These are phyloP conservation scores for Nymphalis urticae DNA, from an alignment of 2,888 invertebrate genomes.

Conservation along the genomic window DNA sequence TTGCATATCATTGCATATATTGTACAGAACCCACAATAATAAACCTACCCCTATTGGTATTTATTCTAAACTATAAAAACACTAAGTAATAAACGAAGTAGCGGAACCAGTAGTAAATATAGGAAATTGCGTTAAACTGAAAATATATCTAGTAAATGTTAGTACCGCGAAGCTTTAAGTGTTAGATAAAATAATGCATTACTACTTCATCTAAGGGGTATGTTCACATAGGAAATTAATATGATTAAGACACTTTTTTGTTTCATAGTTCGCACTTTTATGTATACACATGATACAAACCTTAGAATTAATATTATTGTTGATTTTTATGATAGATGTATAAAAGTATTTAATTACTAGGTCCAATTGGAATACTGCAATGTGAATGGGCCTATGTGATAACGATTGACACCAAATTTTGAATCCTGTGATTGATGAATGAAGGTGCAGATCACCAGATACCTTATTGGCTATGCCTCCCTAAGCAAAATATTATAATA, in stretches of 20 bases:
- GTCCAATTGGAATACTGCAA: too few relatives aligned
- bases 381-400: too few relatives aligned
- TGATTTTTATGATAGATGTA: too few relatives aligned
- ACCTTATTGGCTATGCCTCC: too few relatives aligned
- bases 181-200: constrained; percentile 22
- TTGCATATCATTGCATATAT: background rate
- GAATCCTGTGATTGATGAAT: too few relatives aligned
- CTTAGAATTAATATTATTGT: too few relatives aligned
- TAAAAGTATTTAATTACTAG: too few relatives aligned
- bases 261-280: background rate
- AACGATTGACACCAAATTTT: too few relatives aligned
- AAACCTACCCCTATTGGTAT: background rate
- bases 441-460: too few relatives aligned
- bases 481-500: too few relatives aligned
- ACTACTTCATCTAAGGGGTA: background rate
- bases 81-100: background rate
- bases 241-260: background rate
- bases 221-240: background rate
- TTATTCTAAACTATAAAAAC: background rate
- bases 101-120: background rate
- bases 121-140: constrained; percentile 16
- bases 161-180: constrained; percentile 27
- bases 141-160: constrained; percentile 24
- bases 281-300: background rate
- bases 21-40: background rate